phyloP scores from a whole-genome alignment of 2,113 vertebrate genomes.

The Bombycilla garrulus region DNA sequence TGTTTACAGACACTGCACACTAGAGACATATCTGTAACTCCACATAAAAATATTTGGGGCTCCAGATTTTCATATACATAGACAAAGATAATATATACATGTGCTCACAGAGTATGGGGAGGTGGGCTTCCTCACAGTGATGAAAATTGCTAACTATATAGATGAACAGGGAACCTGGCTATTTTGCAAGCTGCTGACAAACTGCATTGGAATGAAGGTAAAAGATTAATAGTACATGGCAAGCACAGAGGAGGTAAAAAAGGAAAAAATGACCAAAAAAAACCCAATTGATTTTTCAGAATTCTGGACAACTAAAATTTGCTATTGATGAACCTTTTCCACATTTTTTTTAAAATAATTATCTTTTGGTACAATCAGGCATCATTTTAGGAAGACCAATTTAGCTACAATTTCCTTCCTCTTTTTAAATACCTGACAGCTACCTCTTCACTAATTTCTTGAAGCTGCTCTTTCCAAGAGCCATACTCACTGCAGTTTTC shows the following conservation, averaged over 20 bases:
- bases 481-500: not conserved
- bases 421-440: not conserved
- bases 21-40: not conserved
- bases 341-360: not conserved
- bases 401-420: not conserved
- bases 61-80: not conserved
- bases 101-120: not conserved
- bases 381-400: not conserved
- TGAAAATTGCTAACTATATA: not conserved
- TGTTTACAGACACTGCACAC: not conserved
- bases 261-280: fast-evolving
- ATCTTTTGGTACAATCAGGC: not conserved
- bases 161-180: not conserved
- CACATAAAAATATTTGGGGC: not conserved
- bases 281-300: not conserved
- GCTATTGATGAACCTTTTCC: not conserved
- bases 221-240: not conserved
- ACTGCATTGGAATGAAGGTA: not conserved
- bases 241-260: fast-evolving
- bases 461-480: not conserved
- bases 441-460: not conserved
- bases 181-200: not conserved
- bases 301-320: not conserved
- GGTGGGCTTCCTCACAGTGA: not conserved
- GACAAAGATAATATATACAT: not conserved